Percentiles rank a stretch among this genome's conserved stretches.
These are phyloP conservation scores for Platorchestia sp. DNA, from an alignment of 1,140 invertebrate species.

Conservation along the genomic window DNA sequence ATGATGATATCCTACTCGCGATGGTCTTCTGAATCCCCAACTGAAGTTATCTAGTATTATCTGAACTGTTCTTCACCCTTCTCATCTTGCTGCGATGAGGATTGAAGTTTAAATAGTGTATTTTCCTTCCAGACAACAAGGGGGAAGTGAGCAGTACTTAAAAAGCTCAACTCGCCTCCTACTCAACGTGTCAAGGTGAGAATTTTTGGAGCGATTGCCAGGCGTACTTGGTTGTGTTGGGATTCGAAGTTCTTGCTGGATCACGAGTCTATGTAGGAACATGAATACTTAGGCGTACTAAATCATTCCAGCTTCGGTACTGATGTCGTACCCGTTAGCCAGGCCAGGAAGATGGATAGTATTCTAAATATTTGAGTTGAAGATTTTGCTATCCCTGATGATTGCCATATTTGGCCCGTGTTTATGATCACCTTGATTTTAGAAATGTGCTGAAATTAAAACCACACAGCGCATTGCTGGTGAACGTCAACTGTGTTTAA, in stretches of 20 bases:
- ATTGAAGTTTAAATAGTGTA: background rate
- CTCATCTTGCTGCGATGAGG: background rate
- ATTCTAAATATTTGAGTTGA: background rate
- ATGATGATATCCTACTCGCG: constrained; percentile 24
- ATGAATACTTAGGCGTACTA: too few relatives aligned
- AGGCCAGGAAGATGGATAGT: background rate
- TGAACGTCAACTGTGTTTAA: background rate
- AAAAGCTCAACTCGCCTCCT: background rate
- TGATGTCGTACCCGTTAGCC: too few relatives aligned
- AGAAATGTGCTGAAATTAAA: background rate
- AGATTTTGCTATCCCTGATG: background rate
- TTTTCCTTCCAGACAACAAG: background rate
- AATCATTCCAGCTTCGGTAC: background rate
- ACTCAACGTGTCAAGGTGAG: background rate
- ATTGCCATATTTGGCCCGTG: constrained; percentile 51
- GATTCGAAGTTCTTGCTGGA: background rate
- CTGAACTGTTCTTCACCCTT: background rate
- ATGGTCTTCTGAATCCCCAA: constrained; percentile 15
- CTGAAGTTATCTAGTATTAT: background rate
- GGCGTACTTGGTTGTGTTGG: background rate
- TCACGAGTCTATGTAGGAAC: background rate
- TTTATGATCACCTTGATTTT: constrained; percentile 54
- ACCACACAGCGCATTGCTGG: background rate
- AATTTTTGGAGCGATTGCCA: background rate
- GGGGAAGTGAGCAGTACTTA: background rate